Evolutionary conservation across 1,140 invertebrate species (phyloP).

Genomic region (Macrostomum lignano): DNA sequence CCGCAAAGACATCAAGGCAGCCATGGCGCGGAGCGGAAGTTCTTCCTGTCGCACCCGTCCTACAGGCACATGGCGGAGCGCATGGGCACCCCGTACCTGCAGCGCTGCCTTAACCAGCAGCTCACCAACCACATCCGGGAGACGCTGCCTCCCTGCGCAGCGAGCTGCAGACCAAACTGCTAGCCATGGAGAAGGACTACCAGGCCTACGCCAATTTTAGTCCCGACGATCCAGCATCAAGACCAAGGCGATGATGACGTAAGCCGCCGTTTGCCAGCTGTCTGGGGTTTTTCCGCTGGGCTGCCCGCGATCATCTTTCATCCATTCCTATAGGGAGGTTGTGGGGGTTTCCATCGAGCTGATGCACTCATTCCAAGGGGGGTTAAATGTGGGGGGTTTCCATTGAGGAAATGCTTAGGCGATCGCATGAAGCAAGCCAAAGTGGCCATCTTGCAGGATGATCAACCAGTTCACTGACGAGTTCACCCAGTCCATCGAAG

Average conservation of each 20-base stretch:
- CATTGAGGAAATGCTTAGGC: too few relatives aligned
- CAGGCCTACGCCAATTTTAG: slow-evolving; percentile 94
- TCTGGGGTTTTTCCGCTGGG: too few relatives aligned
- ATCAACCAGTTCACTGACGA: slow-evolving; percentile 86
- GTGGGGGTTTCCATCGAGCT: too few relatives aligned
- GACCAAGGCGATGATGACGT: slow-evolving; percentile 98
- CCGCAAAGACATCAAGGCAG: slow-evolving; percentile 73
- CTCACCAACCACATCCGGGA: slow-evolving; percentile 90
- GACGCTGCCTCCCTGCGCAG: slow-evolving; percentile 75
- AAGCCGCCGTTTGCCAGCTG: too few relatives aligned
- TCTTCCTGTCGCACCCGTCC: slow-evolving; percentile 47
- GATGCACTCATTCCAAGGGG: too few relatives aligned
- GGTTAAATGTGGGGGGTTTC: too few relatives aligned
- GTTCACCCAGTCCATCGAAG: slow-evolving; percentile 91
- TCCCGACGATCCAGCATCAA: slow-evolving; percentile 92
- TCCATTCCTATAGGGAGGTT: too few relatives aligned
- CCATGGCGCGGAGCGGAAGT: slow-evolving; percentile 81
- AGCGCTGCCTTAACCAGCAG: slow-evolving; percentile 75
- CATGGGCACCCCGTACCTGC: slow-evolving; percentile 69
- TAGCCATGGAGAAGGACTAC: slow-evolving; percentile 85
- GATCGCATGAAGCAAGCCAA: not conserved
- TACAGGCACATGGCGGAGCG: slow-evolving; percentile 56
- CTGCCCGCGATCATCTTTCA: too few relatives aligned
- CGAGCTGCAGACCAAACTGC: slow-evolving; percentile 71
- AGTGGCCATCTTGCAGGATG: slow-evolving; percentile 42